These are phyloP conservation scores for Glyptemys insculpta DNA, from an alignment of 2,797 vertebrate genomes.

Conservation along the genomic window DNA sequence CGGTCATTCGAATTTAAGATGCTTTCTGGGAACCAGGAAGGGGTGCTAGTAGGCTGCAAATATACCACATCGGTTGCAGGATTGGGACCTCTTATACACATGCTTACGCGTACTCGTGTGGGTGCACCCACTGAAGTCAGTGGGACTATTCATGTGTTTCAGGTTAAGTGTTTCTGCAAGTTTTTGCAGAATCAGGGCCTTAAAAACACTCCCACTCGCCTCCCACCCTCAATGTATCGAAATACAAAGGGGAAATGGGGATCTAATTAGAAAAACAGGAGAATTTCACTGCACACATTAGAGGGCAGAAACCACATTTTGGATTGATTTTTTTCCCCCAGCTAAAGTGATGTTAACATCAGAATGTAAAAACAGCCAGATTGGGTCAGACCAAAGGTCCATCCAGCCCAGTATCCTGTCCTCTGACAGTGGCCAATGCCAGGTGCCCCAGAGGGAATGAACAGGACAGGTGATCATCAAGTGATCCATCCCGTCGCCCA, in stretches of 20 bases:
- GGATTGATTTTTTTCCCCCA: fast-evolving
- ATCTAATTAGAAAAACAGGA: fast-evolving
- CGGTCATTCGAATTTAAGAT: not conserved
- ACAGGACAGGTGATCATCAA: too few relatives aligned
- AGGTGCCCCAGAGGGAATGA: too few relatives aligned
- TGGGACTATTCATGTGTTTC: too few relatives aligned
- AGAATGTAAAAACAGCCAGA: too few relatives aligned
- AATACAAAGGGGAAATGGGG: fast-evolving
- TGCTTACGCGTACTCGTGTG: not conserved
- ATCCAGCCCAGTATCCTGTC: too few relatives aligned
- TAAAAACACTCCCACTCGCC: not conserved
- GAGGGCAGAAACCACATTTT: not conserved
- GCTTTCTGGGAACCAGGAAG: not conserved
- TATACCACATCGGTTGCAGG: too few relatives aligned
- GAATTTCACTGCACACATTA: not conserved
- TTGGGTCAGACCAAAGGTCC: too few relatives aligned
- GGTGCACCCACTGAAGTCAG: fast-evolving
- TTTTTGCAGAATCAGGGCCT: not conserved
- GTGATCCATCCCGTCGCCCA: too few relatives aligned
- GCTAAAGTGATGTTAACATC: not conserved
- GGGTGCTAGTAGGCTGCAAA: not conserved
- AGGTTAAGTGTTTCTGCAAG: too few relatives aligned
- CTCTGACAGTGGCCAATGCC: too few relatives aligned
- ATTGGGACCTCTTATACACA: too few relatives aligned
- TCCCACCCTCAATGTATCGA: not conserved